Evolutionary conservation across 1,140 invertebrate genomes (phyloP), one percentile per base, ranked within the genome.

Genomic region (Drosophila melanogaster): DNA sequence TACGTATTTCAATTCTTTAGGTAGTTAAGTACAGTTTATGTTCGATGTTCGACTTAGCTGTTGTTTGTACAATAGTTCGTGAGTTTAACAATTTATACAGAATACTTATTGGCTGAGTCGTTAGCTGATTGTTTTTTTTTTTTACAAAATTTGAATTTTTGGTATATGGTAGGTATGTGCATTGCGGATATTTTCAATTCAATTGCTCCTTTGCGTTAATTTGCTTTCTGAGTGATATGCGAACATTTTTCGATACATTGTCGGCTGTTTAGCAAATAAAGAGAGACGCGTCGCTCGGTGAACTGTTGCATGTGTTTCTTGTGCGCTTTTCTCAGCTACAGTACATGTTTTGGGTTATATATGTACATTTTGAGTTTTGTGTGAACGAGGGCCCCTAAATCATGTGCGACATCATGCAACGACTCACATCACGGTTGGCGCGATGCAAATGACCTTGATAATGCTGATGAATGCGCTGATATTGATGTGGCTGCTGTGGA

Each of bases 381-480:
- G 35, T 65, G 26, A 47, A 77, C 65, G 77, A 61, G 54, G 17
- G 41, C 47, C 55, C 90, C 62, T 89, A 91, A 73, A 91, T 91
- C 90, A 91, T 91, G 70, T 91, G 90, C 75, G 90, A 91, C 80
- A 90, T 83, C 86, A 91, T 91, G 86, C 90, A 91, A 91, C 90
- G 90, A 91, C 90, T 91, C 79, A 91, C 90, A 86, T 91, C 90
- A 71, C 90, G 90, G 81, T 91, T 91, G 76, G 90, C 75, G 83
- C 90, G 90, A 78, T 91, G 90, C 83, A 91, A 91, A 79, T 91
- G 90, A 89, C 90, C 90, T 91, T 91, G 90, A 90, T 90, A 91
- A 78, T 86, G 79, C 66, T 87, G 89, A 72, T 90, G 72, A 35
- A 90, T 70, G 51, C 79, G 79, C 57, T 70, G 83, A 47, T 75